Evolutionary conservation across 2,113 vertebrate species (phyloP).

Genomic region (Cranoglanis bouderius): DNA sequence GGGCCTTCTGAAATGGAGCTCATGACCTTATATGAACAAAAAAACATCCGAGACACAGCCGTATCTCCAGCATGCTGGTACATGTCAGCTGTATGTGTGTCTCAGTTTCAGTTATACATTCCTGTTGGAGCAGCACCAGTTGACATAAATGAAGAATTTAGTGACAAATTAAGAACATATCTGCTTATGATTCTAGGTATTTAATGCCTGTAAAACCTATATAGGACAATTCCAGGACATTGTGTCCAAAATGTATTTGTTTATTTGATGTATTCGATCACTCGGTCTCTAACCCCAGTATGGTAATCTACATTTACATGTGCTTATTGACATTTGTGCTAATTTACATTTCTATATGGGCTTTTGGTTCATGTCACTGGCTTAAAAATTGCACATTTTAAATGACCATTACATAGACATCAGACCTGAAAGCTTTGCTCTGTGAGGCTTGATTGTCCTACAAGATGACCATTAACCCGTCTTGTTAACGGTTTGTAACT

Average conservation of each 20-base stretch:
- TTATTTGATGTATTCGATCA: no score
- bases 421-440: background rate
- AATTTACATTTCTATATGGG: background rate
- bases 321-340: background rate
- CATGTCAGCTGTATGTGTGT: background rate
- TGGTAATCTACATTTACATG: background rate
- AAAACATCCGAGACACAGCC: background rate
- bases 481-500: background rate
- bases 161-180: background rate
- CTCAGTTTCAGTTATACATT: background rate
- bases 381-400: background rate
- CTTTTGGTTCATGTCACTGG: background rate
- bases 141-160: background rate
- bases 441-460: background rate
- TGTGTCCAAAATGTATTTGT: background rate
- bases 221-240: background rate
- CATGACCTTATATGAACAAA: background rate
- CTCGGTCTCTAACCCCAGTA: background rate
- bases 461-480: background rate
- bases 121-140: background rate
- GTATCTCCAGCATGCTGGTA: background rate
- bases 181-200: background rate
- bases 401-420: background rate
- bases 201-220: background rate
- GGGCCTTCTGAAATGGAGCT: background rate